Evolutionary conservation across 2,797 vertebrate species (phyloP), one percentile per base, ranked within the genome.

Genomic region (Columba guinea): DNA sequence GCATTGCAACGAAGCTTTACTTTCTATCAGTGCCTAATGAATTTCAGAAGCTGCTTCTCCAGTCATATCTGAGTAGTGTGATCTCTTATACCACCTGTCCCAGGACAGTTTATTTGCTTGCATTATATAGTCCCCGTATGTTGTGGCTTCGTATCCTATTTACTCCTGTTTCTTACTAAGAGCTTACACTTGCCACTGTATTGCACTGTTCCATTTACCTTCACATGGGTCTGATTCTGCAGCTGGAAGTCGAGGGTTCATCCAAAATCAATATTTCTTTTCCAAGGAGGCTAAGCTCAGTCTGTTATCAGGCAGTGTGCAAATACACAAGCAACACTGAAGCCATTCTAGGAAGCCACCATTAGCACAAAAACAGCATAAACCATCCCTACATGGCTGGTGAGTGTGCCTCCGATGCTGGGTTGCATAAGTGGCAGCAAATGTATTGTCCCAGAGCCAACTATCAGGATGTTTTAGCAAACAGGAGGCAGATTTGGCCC

Each of bases 21-120:
- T 87, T 95, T 94, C 90, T 91, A 68, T 90, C 87, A 90, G 34
- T 44, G 62, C 59, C 82, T 93, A 95, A 96, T 91, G 85, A 95
- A 83, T 95, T 95, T 96, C 75, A 87, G 88, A 94, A 94, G 60
- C 35, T 5, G 44, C 58, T 71, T 89, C 89, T 94, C 58, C 71
- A 16, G 3, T 85, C 62, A n/a, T 49, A 79, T 49, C 79, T 95
- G 92, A 87, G 79, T 49, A 58, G 34, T 24, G 41, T 69, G 70
- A 94, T 84, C 79, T 81, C 39, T 92, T 62, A 32, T 11, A 90
- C 28, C 58, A 68, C 18, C 70, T 37, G 13, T 84, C 58, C 70
- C 52, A 49, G 41, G 76, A 81, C 48, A 79, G 35, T 77, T 84
- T 82, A 58, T 76, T 95, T 89, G 28, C 51, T 63, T 75, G 62